Base-by-base conservation (phyloP, 2,113 vertebrate genomes). In the Genyomyrus donnyi region DNA sequence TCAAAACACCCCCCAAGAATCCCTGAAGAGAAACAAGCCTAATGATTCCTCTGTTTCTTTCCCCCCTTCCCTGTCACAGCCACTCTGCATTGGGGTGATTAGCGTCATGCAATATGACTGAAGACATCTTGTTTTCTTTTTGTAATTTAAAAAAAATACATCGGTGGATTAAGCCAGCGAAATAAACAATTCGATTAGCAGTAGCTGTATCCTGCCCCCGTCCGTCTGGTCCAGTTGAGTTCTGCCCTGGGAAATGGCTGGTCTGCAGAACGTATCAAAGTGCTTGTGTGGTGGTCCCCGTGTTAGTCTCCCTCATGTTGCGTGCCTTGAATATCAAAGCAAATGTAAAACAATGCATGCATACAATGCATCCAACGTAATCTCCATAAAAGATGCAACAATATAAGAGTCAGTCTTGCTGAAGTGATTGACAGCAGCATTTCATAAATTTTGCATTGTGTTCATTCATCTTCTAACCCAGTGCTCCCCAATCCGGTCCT, bases 1-100 rank as follows among this genome's bases (percentile, higher is more conserved):
- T 31, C 62, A 11, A 90, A 52, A 74, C 77, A 45, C 46, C 31
- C 50, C 70, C 19, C 85, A 24, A 87, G 62, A 90, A 91, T 66
- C 89, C 89, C 88, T n/a, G 83, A 92, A 88, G n/a, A 89, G 56
- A 88, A 49, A 49, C 48, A 86, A 52, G 11, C 77, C 49, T 89
- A 50, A 27, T 88, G 53, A 85, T 58, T 70, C 17, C 87, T 62
- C n/a, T 42, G 89, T 56, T 46, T 53, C 52, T n/a, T 35, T 31
- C 27, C 66, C 17, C 52, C 62, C n/a, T 42, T 17, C 66, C 70
- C 70, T 77, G 70, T 42, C 9, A 56, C 3, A 58, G 31, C 45
- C 10, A 58, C 83, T 85, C 52, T 53, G 77, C 80, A 52, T 56
- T 53, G 15, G 58, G 66, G 85, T 31, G 56, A 87, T 84, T 56